Conservation (phyloP, 2,888 invertebrate species). For the Phyllotreta cruciferae region DNA sequence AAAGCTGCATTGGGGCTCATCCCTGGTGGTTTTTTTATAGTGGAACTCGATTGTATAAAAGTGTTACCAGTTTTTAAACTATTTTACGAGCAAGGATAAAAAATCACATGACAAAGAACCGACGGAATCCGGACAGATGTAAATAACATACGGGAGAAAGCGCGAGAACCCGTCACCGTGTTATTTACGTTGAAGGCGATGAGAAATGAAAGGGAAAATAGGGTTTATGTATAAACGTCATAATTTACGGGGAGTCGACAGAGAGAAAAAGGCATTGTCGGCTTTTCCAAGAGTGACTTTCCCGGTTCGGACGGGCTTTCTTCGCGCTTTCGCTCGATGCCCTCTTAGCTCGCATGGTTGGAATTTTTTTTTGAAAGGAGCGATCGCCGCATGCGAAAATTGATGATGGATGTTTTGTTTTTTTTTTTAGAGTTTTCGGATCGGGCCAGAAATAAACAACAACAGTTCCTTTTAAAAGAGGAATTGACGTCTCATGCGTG, state of each 20-base stretch:
- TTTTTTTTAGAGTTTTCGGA: slow-evolving; percentile 1
- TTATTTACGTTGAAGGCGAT: slow-evolving; percentile 53
- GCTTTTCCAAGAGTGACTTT: slow-evolving; percentile 47
- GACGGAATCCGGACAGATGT: slow-evolving; percentile 38
- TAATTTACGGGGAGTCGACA: slow-evolving; percentile 48
- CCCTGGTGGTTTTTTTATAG: neutral
- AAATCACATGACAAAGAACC: slow-evolving; percentile 30
- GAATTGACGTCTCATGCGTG: slow-evolving; percentile 17
- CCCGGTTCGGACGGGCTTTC: slow-evolving; percentile 39
- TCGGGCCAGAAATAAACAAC: slow-evolving; percentile 15
- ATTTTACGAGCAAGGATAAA: slow-evolving; percentile 18
- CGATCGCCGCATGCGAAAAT: slow-evolving; percentile 27
- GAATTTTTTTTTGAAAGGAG: slow-evolving; percentile 21
- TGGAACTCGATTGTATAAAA: neutral
- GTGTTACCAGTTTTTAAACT: slow-evolving; percentile 1
- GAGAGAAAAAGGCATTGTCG: slow-evolving; percentile 48
- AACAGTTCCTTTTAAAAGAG: slow-evolving; percentile 19
- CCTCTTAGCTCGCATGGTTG: slow-evolving; percentile 24
- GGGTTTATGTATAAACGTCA: slow-evolving; percentile 54
- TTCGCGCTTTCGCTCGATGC: slow-evolving; percentile 42
- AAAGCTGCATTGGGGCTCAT: too few species aligned
- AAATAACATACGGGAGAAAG: slow-evolving; percentile 27
- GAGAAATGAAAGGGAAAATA: slow-evolving; percentile 58
- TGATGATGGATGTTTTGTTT: slow-evolving; percentile 31
- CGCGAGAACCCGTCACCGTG: slow-evolving; percentile 22